Conservation (phyloP, 2,113 vertebrate genomes). For the Shinisaurus crocodilurus region DNA sequence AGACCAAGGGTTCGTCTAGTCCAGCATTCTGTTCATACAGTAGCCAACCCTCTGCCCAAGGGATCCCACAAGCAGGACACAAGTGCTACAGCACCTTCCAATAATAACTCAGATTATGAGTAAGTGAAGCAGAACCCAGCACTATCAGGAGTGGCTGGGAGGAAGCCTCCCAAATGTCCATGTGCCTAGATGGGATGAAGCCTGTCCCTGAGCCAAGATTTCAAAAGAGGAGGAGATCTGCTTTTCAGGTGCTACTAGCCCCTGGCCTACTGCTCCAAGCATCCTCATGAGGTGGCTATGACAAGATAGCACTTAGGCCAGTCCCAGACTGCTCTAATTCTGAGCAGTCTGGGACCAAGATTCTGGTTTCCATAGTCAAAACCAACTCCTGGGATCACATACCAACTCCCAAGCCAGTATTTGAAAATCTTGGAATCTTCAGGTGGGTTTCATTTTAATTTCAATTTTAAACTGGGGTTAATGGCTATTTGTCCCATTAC, state of each 20-base stretch:
- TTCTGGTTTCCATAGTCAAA: not conserved
- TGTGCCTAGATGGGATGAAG: not conserved
- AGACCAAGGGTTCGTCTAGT: not conserved
- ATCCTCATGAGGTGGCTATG: not conserved
- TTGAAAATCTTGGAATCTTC: not conserved
- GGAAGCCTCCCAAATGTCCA: not conserved
- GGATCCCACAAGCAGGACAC: too few species aligned
- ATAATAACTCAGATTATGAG: too few species aligned
- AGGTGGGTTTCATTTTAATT: too few species aligned
- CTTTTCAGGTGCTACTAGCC: too few species aligned
- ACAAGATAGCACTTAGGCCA: not conserved
- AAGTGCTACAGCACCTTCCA: too few species aligned
- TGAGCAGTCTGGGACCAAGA: not conserved
- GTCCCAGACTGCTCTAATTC: not conserved
- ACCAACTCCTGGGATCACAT: too few species aligned
- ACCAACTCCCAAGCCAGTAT: too few species aligned
- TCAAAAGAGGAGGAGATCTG: not conserved
- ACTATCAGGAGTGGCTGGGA: not conserved
- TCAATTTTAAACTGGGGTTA: too few species aligned
- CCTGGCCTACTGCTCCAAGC: not conserved
- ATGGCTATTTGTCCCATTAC: too few species aligned
- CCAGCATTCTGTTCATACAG: too few species aligned
- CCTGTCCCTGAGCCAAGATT: not conserved
- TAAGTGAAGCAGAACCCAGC: not conserved
- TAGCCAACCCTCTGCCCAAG: too few species aligned